Percentiles rank a stretch among this genome's conserved stretches.
phyloP scores from a whole-genome alignment of 2,797 vertebrate genomes.

The Brotula barbata region DNA sequence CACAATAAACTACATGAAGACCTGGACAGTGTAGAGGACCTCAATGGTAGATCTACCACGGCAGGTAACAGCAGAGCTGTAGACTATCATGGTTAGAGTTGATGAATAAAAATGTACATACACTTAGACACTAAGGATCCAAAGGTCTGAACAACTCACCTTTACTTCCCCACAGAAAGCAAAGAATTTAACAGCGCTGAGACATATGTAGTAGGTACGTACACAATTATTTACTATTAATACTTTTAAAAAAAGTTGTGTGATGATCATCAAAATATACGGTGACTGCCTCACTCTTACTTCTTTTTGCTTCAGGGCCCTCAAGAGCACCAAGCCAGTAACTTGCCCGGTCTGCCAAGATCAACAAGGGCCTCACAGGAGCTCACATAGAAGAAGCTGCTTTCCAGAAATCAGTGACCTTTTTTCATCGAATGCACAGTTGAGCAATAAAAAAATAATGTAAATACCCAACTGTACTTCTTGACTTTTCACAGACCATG shows the following conservation, averaged over 20 bases:
- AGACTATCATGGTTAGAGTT: slow-evolving; percentile 53
- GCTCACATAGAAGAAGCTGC: background rate
- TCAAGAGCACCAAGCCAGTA: slow-evolving; percentile 20
- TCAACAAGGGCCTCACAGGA: slow-evolving; percentile 18
- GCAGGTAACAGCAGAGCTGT: slow-evolving; percentile 37
- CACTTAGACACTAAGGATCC: background rate
- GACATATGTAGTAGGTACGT: slow-evolving; percentile 45
- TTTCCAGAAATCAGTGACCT: no score
- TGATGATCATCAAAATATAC: background rate
- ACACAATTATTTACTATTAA: background rate
- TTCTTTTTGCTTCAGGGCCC: slow-evolving; percentile 12
- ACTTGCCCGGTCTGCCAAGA: slow-evolving; percentile 11
- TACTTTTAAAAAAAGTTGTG: background rate
- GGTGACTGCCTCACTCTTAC: background rate
- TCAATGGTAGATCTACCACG: slow-evolving; percentile 34
- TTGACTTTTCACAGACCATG: slow-evolving; percentile 3
- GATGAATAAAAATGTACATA: background rate
- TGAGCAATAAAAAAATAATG: no score
- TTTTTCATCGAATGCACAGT: no score
- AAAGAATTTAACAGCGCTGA: slow-evolving; percentile 56
- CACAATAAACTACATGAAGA: slow-evolving; percentile 43
- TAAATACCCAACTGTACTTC: no score
- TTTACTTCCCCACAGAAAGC: slow-evolving; percentile 52
- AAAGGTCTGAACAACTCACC: slow-evolving; percentile 7
- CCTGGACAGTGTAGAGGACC: slow-evolving; percentile 59